Percentiles rank a stretch among this genome's conserved stretches.
Conservation (phyloP, 1,140 invertebrate genomes). For the Drosophila takahashii region DNA sequence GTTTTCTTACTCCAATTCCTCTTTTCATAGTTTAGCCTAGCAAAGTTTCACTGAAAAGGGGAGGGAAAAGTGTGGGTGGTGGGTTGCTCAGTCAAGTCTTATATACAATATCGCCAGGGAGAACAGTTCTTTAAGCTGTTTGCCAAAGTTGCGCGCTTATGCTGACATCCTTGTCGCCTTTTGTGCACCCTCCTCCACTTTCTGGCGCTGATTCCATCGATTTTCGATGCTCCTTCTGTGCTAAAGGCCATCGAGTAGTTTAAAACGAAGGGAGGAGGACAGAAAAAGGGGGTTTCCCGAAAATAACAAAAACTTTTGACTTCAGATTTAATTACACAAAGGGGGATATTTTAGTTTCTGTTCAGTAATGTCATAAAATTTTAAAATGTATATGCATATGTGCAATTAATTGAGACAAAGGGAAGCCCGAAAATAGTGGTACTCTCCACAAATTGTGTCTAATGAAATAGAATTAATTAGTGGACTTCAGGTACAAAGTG, state of each 20-base stretch:
- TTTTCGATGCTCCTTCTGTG: slow-evolving; percentile 51
- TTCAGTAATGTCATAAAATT: neutral
- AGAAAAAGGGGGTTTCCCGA: neutral
- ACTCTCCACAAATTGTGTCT: too few relatives aligned
- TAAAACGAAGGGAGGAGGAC: neutral
- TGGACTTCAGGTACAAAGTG: neutral
- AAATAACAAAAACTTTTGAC: slow-evolving; percentile 4
- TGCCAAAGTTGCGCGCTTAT: slow-evolving; percentile 39
- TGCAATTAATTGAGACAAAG: neutral
- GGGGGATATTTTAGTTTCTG: neutral
- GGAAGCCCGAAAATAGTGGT: too few relatives aligned
- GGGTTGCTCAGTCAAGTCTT: neutral
- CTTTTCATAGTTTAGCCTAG: slow-evolving; percentile 7
- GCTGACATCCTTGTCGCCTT: slow-evolving; percentile 35
- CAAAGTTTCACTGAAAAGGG: slow-evolving; percentile 3
- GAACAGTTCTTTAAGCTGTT: slow-evolving; percentile 51
- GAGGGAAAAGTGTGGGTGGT: neutral
- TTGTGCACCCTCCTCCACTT: neutral
- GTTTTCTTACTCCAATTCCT: slow-evolving; percentile 6
- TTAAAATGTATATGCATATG: neutral
- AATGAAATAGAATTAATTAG: neutral
- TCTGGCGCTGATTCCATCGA: slow-evolving; percentile 46
- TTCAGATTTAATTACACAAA: neutral
- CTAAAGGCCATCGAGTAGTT: slow-evolving; percentile 8
- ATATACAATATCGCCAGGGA: neutral